Base-by-base conservation (phyloP, 2,113 vertebrate species). In the Leiothrix lutea region DNA sequence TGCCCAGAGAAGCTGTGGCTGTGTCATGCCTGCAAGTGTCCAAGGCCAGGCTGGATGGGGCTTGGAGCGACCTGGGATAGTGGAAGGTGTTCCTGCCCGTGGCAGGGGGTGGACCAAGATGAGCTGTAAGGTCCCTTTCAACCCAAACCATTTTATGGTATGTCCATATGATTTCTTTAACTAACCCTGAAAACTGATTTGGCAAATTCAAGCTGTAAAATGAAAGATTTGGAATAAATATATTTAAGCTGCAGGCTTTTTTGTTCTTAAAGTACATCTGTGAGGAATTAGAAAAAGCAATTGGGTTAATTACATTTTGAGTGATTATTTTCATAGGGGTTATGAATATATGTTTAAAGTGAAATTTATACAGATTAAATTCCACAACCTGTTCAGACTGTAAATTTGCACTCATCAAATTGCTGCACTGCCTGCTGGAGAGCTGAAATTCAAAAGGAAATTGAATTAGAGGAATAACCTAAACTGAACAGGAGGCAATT, bases 31-130 rank as follows among this genome's bases (percentile, higher is more conserved):
- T 60, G 24, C 2, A 14, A 35, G 24, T 25, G 24, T 18, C 24
- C 24, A 2, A 3, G 36, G 23, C 16, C 60, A 60, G 36, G 28
- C 0, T 53, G 60, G 69, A 29, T 0, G 1, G 28, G n/a, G n/a
- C 20, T 29, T 25, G 24, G n/a, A 75, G 14, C 21, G 31, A 1
- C 9, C n/a, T 81, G 86, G 38, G 16, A 14, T 6, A 67, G 24
- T 12, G 24, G 16, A 12, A 60, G 7, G 20, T 45, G 69, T 21
- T 28, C n/a, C 60, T 53, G 38, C 24, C 6, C 15, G 7, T 2
- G 11, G 26, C 50, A 81, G 6, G 2, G 6, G 15, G 2, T 67
- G 16, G n/a, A n/a, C 4, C 21, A 31, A 14, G 20, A 31, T 19
- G 5, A 40, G 28, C 16, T 74, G 29, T 38, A 22, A 60, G 11